phyloP scores from a whole-genome alignment of 2,797 vertebrate species.

The Amphiprion clarkii region DNA sequence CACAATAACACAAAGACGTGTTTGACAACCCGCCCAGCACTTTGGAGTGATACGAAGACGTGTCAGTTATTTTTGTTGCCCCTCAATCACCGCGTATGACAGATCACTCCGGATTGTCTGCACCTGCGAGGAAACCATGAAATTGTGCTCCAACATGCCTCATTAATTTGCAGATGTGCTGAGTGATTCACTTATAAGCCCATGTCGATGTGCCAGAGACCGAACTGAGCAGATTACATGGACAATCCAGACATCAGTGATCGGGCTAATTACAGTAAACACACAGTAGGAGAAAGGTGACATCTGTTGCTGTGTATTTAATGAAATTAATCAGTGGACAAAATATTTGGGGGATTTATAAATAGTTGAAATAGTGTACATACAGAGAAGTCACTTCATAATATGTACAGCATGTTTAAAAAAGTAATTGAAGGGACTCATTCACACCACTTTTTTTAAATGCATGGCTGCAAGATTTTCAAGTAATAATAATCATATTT shows the following conservation, averaged over 20 bases:
- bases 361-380: slow-evolving; percentile 41
- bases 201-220: slow-evolving; percentile 52
- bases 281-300: slow-evolving; percentile 36
- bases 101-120: slow-evolving; percentile 36
- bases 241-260: slow-evolving; percentile 58
- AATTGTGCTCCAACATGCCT: slow-evolving; percentile 44
- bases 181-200: slow-evolving; percentile 66
- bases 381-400: slow-evolving; percentile 11
- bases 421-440: no score
- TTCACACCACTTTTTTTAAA: no score
- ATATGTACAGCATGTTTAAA: slow-evolving; percentile 19
- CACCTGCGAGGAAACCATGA: slow-evolving; percentile 45
- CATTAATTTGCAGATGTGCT: slow-evolving; percentile 73
- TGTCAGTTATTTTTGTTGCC: slow-evolving; percentile 11
- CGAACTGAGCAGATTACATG: slow-evolving; percentile 58
- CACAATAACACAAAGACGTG: slow-evolving; percentile 35
- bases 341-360: slow-evolving; percentile 13
- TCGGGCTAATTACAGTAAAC: slow-evolving; percentile 64
- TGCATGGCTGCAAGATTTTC: no score
- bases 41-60: slow-evolving; percentile 24
- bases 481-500: no score
- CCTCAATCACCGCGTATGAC: slow-evolving; percentile 34
- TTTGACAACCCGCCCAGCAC: slow-evolving; percentile 51
- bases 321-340: slow-evolving; percentile 21
- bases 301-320: slow-evolving; percentile 42